Evolutionary conservation across 2,888 invertebrate species (phyloP).

Genomic region (Autographa gamma): DNA sequence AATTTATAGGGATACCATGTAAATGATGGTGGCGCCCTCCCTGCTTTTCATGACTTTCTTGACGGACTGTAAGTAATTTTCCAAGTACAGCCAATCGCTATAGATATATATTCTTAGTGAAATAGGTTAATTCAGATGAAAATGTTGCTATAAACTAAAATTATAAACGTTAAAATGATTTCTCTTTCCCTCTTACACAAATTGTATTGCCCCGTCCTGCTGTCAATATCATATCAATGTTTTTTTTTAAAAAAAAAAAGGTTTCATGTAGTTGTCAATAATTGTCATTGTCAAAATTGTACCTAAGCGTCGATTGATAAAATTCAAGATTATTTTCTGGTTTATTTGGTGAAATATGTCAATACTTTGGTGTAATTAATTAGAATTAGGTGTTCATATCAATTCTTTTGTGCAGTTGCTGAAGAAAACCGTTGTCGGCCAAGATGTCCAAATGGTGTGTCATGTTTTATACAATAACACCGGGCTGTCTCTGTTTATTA

Average conservation of each 20-base stretch:
- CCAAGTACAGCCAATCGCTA: too few species aligned
- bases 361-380: constrained; percentile 29
- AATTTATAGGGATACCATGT: too few species aligned
- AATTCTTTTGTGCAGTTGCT: constrained; percentile 7
- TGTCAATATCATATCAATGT: constrained; percentile 47
- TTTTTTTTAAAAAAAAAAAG: neutral
- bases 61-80: too few species aligned
- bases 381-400: constrained; percentile 3
- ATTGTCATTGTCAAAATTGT: constrained; percentile 32
- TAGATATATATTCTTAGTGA: too few species aligned
- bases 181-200: constrained; percentile 14
- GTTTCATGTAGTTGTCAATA: neutral
- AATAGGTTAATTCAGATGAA: neutral
- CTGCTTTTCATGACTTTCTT: too few species aligned
- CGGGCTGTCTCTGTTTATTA: constrained; percentile 31
- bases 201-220: constrained; percentile 19
- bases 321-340: constrained; percentile 29
- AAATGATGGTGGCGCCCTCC: too few species aligned
- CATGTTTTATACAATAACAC: constrained; percentile 49
- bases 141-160: constrained; percentile 6
- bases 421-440: constrained; percentile 36
- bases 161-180: neutral
- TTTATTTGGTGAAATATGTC: constrained; percentile 50
- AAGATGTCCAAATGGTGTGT: constrained; percentile 84
- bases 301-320: constrained; percentile 39